Base-by-base conservation (phyloP, 2,888 invertebrate species). In the Syrista parreyssii region DNA sequence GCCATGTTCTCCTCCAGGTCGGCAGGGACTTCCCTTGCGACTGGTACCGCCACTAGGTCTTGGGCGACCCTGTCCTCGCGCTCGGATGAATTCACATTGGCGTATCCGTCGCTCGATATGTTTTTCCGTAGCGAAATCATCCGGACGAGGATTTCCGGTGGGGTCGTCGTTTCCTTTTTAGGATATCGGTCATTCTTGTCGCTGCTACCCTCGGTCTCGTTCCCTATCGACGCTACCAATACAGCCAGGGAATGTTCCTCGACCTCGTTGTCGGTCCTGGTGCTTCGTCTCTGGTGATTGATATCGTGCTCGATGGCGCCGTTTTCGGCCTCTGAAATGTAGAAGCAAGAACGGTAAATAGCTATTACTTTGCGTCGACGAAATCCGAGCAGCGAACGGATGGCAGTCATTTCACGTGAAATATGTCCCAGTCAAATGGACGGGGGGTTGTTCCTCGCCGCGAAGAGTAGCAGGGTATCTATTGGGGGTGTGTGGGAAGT, bases 241-340 rank as follows among this genome's bases (percentile, higher is more conserved):
- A 23, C 55, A 15, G 1, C 23, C 23, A 23, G 23, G 55, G 55
- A 23, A 55, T 15, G 55, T 55, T 55, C 55, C 55, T 55, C 55
- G 55, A 55, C 55, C 55, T 55, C 55, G 23, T 55, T 55, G 6
- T 55, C 55, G 23, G 55, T 23, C 15, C 55, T 55, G 55, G 55
- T 55, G 55, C 74, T 86, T 82, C 84, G 33, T 81, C 80, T n/a
- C 79, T 23, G 80, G 81, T 83, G 87, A 86, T 84, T 84, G 84
- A 86, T 84, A 80, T 81, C 81, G 80, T 74, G 82, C 80, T 84
- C 85, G 76, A 78, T 79, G 81, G 81, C 79, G 79, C 80, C 83
- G 78, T 76, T 86, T 82, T 84, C 83, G 78, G 83, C 79, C 76
- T 85, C 87, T 86, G 78, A 40, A 79, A 32, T 55, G 69, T 23